Percentiles rank a stretch among this genome's conserved stretches.
Conservation (phyloP, 2,113 vertebrate species). For the Neodontobutis hainanensis region DNA sequence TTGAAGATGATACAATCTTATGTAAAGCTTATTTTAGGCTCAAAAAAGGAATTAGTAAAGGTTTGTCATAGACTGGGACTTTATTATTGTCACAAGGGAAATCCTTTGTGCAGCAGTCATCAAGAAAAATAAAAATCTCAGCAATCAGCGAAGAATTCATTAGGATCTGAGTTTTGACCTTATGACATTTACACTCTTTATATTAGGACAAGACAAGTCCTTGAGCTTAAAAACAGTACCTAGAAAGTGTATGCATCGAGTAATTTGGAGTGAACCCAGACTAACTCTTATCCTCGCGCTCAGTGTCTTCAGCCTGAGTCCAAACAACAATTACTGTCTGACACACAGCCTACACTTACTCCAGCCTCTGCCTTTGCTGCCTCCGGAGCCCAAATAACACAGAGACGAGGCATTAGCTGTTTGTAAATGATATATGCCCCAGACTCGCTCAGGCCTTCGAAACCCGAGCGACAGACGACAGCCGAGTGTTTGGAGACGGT, state of each 20-base stretch:
- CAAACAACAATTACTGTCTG: slow-evolving; percentile 76
- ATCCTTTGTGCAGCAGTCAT: too few relatives aligned
- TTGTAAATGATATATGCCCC: slow-evolving; percentile 48
- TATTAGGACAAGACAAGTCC: too few relatives aligned
- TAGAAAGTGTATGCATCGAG: neutral
- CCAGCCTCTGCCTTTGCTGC: slow-evolving; percentile 26
- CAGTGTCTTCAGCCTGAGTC: slow-evolving; percentile 44
- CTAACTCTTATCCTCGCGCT: slow-evolving; percentile 41
- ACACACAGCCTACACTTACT: slow-evolving; percentile 65
- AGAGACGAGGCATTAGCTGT: slow-evolving; percentile 33
- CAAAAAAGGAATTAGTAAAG: too few relatives aligned
- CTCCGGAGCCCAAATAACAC: slow-evolving; percentile 48
- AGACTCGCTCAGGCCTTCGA: slow-evolving; percentile 1
- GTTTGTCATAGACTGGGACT: too few relatives aligned
- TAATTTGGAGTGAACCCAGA: slow-evolving; percentile 38
- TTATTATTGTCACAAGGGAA: too few relatives aligned
- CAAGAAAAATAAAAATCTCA: too few relatives aligned
- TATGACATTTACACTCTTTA: too few relatives aligned
- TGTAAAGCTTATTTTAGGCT: too few relatives aligned
- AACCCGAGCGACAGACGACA: slow-evolving; percentile 38
- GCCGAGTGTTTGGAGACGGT: slow-evolving; percentile 15
- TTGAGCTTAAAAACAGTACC: neutral
- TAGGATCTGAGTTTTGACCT: too few relatives aligned
- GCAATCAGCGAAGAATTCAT: too few relatives aligned
- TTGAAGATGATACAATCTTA: too few relatives aligned